Base-by-base conservation (phyloP, 2,113 vertebrate genomes). In the Oryctolagus cuniculus region DNA sequence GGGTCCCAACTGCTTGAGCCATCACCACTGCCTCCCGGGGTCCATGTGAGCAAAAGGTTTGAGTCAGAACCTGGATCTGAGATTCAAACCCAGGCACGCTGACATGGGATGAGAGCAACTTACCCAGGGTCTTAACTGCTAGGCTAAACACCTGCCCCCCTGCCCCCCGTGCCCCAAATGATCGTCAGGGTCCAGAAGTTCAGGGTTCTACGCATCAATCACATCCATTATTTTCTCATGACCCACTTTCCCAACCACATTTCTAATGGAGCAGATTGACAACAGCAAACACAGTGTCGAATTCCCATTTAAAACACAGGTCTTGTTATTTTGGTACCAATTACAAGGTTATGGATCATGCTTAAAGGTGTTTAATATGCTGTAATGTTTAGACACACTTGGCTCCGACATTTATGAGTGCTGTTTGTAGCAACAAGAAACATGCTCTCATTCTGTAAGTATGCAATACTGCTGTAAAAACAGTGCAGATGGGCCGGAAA, bases 351-450 rank as follows among this genome's bases (percentile, higher is more conserved):
- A 58, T 29, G 87, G 97, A 96, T 97, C 44, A 94, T 97, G 95
- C 95, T 95, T 51, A 49, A 96, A 98, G 98, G 94, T 95, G 98
- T 98, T 98, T 97, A 97, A 97, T 95, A 92, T 88, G 96, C 10
- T 97, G 97, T 78, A 97, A 97, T 88, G 89, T 97, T 97, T 83
- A 96, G 97, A 98, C 95, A 91, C 88, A 3, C 95, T 98, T 98
- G 98, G 98, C 97, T 98, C 55, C 31, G 63, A 84, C 17, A 3
- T 98, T 98, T 98, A 98, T 95, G 89, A 96, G 97, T 87, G 84
- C 97, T 98, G 98, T 98, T 98, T 98, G 98, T 49, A 98, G 98
- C 98, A 98, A 95, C 97, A 96, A 29, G 96, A n/a, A 73, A 12
- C 31, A 75, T 98, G 97, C 95, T 96, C 97, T 98, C 98, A 98